Base-by-base conservation (phyloP, 2,888 invertebrate genomes). In the Nudaria mundana region DNA sequence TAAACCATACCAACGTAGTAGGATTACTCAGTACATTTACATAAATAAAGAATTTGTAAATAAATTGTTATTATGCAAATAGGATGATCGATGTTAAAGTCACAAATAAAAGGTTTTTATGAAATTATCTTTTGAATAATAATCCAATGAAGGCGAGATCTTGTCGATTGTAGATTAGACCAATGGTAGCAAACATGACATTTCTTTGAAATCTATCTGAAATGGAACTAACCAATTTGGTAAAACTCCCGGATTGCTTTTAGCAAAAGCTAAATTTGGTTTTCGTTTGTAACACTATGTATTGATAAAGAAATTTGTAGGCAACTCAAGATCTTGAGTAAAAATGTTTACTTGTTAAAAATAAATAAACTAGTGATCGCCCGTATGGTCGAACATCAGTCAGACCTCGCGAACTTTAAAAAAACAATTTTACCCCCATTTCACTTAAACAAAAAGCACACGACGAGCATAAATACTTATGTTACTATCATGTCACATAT, bases 181-280 rank as follows among this genome's bases (percentile, higher is more conserved):
- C 46, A n/a, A 29, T 63, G 58, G 70, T 68, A 66, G 45, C 45
- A 52, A 55, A 28, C 48, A 63, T 55, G 65, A 60, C 57, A 66
- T 66, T 69, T 65, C 66, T 71, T 67, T 64, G 64, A 73, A 72
- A 76, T 72, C 65, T 56, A 64, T 61, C 65, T 66, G 69, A 70
- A 73, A 75, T 70, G 65, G 66, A 76, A 76, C 70, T 74, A 71
- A 67, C 71, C 74, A 74, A 76, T 76, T 76, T 68, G 62, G 50
- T 71, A 64, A 65, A 73, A 76, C 67, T 71, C 66, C 62, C 56
- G 60, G 63, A 67, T 67, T 56, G 69, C 70, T 71, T 71, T 72
- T 63, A 69, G 64, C 52, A 51, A 52, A 65, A 68, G 58, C 63
- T 68, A n/a, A n/a, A n/a, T 69, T 71, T 67, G 54, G 63, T 71